These are phyloP conservation scores for Hoplodrina ambigua DNA, from an alignment of 2,888 invertebrate genomes.

Conservation along the genomic window DNA sequence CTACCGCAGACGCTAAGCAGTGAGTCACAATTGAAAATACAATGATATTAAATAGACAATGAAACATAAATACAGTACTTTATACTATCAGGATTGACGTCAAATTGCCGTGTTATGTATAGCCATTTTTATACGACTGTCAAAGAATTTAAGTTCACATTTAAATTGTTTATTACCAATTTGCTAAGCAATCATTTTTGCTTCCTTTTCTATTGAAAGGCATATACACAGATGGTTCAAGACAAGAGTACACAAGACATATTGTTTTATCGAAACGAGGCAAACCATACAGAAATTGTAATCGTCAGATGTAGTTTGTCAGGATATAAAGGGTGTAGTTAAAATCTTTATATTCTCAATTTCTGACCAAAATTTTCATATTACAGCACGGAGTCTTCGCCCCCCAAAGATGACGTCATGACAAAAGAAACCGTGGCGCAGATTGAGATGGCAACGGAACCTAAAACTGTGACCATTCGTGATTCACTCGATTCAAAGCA, in stretches of 20 bases:
- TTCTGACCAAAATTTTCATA: neutral
- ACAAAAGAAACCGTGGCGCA: conserved; percentile 66
- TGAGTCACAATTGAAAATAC: conserved; percentile 52
- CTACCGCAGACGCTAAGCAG: conserved; percentile 82
- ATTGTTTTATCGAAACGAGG: neutral
- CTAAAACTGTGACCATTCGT: conserved; percentile 51
- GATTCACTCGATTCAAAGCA: conserved; percentile 58
- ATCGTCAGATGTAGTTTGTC: neutral
- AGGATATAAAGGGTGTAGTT: neutral
- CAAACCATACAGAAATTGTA: too few species aligned
- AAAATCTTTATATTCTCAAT: neutral
- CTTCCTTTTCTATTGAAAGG: too few species aligned
- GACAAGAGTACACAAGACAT: neutral
- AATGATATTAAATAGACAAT: too few species aligned
- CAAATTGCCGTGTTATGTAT: too few species aligned
- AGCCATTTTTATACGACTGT: too few species aligned
- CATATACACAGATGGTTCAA: neutral
- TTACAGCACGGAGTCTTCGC: conserved; percentile 76
- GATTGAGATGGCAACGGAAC: conserved; percentile 67
- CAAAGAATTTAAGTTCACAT: neutral
- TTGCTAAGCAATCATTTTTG: too few species aligned
- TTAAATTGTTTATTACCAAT: neutral
- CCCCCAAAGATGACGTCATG: conserved; percentile 75
- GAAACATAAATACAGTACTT: too few species aligned
- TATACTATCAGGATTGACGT: too few species aligned